A percentile compares a stretch with the other conserved stretches of the same genome.
These are phyloP conservation scores for Apamea sordens DNA, from an alignment of 2,888 invertebrate genomes.

Conservation along the genomic window DNA sequence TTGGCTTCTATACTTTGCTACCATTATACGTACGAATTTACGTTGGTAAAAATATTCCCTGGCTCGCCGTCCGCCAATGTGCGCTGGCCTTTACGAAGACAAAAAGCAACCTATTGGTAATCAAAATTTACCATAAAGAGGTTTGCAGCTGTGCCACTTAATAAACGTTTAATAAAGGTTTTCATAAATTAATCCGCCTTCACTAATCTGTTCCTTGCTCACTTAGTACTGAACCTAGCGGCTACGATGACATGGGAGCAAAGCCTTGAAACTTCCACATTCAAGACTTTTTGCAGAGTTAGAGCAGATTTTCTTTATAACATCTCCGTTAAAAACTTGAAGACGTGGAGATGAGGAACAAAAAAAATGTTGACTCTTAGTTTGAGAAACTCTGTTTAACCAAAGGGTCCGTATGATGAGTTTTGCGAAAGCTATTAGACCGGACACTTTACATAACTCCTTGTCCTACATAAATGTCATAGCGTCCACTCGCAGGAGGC, in stretches of 20 bases:
- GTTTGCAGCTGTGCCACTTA: not conserved
- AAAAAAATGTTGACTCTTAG: not conserved
- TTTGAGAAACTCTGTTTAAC: conserved; percentile 25
- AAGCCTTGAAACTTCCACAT: not conserved
- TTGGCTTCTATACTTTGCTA: not conserved
- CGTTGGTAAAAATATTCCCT: not conserved
- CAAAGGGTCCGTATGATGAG: conserved; percentile 64
- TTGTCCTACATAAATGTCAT: conserved; percentile 70
- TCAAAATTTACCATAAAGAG: not conserved
- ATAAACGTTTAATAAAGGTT: not conserved
- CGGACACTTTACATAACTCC: conserved; percentile 65
- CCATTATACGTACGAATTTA: not conserved
- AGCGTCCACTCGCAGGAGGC: conserved; percentile 65
- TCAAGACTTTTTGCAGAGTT: not conserved
- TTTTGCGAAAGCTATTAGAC: conserved; percentile 68
- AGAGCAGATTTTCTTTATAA: not conserved
- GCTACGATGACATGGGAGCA: not conserved
- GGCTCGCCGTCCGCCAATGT: not conserved
- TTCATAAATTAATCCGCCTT: not conserved
- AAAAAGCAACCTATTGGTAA: not conserved
- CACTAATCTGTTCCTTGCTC: not conserved
- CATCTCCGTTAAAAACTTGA: not conserved
- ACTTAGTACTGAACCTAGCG: not conserved
- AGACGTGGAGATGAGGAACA: not conserved
- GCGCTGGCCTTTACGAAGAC: not conserved